These are phyloP conservation scores for Merodon equestris DNA, from an alignment of 2,888 invertebrate genomes.

Conservation along the genomic window DNA sequence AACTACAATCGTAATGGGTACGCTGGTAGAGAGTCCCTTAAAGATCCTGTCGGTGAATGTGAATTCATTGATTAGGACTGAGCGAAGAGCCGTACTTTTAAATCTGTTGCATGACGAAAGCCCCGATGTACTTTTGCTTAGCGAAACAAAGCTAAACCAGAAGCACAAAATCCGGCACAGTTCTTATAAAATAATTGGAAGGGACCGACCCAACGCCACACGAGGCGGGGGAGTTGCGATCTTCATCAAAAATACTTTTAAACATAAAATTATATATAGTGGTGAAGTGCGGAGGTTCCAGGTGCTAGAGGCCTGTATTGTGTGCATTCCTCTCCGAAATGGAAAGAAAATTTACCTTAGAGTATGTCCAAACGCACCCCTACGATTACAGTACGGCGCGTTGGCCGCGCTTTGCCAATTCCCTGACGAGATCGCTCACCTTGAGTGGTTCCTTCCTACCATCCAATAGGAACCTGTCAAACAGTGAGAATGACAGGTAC, in stretches of 20 bases:
- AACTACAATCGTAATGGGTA: conserved; percentile 1
- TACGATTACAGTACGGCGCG: no score
- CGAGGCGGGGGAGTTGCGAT: not conserved
- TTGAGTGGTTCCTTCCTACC: no score
- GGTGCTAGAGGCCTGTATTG: conserved; percentile 7
- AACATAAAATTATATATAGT: conserved; percentile 50
- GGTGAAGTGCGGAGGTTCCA: conserved; percentile 25
- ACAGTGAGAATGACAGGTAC: no score
- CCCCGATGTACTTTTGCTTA: conserved; percentile 23
- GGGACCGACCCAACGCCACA: not conserved
- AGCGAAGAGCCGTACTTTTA: conserved; percentile 3
- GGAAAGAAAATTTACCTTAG: not conserved
- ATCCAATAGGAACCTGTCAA: no score
- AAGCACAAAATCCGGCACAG: conserved; percentile 4
- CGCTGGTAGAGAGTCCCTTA: not conserved
- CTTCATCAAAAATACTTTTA: not conserved
- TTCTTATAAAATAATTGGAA: not conserved
- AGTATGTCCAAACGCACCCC: not conserved
- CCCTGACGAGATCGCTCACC: no score
- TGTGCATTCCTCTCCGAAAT: not conserved
- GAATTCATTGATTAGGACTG: conserved; percentile 21
- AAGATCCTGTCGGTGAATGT: conserved; percentile 22
- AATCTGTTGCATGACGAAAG: conserved; percentile 22
- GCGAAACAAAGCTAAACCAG: conserved; percentile 25
- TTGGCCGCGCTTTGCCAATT: no score